Percentiles rank a stretch among this genome's conserved stretches.
phyloP scores from a whole-genome alignment of 2,797 vertebrate species.

The Sus cebifrons region DNA sequence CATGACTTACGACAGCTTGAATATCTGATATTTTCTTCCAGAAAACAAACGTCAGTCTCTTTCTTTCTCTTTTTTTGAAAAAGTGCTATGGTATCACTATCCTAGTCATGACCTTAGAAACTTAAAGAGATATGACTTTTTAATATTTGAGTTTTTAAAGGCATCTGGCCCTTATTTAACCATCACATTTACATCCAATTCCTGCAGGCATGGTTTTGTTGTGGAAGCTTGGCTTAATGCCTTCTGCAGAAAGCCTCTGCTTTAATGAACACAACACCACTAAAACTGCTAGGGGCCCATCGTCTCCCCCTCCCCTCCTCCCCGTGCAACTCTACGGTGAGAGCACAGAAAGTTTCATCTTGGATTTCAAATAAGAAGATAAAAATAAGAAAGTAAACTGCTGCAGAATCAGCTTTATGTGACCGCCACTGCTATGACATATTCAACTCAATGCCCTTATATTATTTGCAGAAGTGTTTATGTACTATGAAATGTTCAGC shows the following conservation, averaged over 20 bases:
- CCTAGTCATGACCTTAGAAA: conserved; percentile 73
- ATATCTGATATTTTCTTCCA: conserved; percentile 87
- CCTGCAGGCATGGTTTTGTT: conserved; percentile 87
- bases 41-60: conserved; percentile 80
- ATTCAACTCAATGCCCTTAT: conserved; percentile 84
- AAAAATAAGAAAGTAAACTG: conserved; percentile 55
- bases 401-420: conserved; percentile 77
- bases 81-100: conserved; percentile 72
- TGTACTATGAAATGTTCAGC: conserved; percentile 88
- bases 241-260: conserved; percentile 85
- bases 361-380: conserved; percentile 82
- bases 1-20: conserved; percentile 85
- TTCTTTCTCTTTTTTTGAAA: background rate
- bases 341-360: conserved; percentile 76
- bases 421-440: conserved; percentile 79
- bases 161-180: conserved; percentile 91
- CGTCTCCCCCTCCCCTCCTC: background rate
- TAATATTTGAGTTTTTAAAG: conserved; percentile 80
- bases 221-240: conserved; percentile 86
- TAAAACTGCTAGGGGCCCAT: conserved; percentile 34
- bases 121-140: conserved; percentile 86
- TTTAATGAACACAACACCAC: conserved; percentile 85
- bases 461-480: conserved; percentile 90
- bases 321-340: background rate
- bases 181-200: conserved; percentile 88